Evolutionary conservation across 2,797 vertebrate genomes (phyloP).

Genomic region (Argya squamiceps): DNA sequence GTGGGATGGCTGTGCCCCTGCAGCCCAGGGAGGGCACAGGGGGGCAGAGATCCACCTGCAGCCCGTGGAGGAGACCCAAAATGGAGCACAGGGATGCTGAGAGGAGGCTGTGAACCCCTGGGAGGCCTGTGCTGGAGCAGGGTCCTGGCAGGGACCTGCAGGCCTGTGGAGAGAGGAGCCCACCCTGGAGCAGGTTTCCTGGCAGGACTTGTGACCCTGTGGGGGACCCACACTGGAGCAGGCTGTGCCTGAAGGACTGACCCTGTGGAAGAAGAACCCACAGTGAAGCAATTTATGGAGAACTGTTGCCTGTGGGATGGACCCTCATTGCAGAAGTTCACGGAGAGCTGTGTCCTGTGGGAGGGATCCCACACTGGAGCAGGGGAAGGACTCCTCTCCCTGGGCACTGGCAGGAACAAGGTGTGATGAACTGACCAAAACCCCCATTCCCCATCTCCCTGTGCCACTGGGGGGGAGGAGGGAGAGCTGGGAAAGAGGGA

Average conservation of each 20-base stretch:
- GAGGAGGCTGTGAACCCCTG: neutral
- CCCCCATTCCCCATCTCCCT: neutral
- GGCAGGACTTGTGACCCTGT: neutral
- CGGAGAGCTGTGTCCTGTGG: neutral
- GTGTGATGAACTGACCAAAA: neutral
- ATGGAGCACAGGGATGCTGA: neutral
- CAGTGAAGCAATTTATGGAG: accelerated
- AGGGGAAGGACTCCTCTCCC: neutral
- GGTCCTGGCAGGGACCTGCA: neutral
- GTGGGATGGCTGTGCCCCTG: neutral
- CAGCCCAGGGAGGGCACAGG: neutral
- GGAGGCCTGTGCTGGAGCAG: neutral
- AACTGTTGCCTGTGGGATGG: neutral
- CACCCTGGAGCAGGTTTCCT: neutral
- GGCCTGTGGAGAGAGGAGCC: neutral
- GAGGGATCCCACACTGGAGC: neutral
- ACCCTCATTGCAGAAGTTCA: neutral
- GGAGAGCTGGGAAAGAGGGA: neutral
- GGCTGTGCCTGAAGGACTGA: neutral
- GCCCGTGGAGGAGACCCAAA: accelerated
- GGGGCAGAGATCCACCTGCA: neutral
- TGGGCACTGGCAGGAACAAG: neutral
- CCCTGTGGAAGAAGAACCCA: too few relatives aligned
- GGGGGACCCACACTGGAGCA: neutral
- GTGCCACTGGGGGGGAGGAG: neutral